Evolutionary conservation across 2,797 vertebrate genomes (phyloP).

Genomic region (Centropyge bicolor): DNA sequence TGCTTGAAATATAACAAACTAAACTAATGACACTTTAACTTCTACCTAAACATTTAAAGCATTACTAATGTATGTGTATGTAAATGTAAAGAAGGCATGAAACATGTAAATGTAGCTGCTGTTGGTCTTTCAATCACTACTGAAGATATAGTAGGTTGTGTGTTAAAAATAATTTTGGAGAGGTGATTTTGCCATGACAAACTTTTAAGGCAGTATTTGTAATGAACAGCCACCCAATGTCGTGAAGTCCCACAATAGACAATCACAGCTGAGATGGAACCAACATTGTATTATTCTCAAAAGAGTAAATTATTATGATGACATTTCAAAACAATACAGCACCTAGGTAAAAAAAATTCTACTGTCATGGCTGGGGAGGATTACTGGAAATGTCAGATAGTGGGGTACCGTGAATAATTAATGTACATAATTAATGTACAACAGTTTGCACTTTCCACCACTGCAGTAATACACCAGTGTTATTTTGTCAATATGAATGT

Average conservation of each 20-base stretch:
- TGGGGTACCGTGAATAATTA: background rate
- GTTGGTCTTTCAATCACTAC: background rate
- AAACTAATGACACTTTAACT: background rate
- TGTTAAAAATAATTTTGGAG: background rate
- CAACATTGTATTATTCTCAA: background rate
- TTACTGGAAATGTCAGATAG: background rate
- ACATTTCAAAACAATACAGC: background rate
- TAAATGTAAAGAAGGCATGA: background rate
- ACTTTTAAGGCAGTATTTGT: background rate
- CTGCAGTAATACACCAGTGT: background rate
- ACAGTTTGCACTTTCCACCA: too few relatives aligned
- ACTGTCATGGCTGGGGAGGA: background rate
- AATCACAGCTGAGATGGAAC: background rate
- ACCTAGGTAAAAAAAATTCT: background rate
- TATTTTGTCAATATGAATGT: background rate
- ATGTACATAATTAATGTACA: conserved; percentile 1
- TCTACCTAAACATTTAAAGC: background rate
- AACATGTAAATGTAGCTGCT: background rate
- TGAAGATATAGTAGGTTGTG: background rate
- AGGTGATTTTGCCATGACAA: background rate
- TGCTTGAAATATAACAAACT: background rate
- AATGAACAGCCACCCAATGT: background rate
- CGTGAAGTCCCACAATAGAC: background rate
- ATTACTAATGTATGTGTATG: too few relatives aligned
- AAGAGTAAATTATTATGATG: background rate